Evolutionary conservation across 2,797 vertebrate genomes (phyloP).

Genomic region (Clamator glandarius): DNA sequence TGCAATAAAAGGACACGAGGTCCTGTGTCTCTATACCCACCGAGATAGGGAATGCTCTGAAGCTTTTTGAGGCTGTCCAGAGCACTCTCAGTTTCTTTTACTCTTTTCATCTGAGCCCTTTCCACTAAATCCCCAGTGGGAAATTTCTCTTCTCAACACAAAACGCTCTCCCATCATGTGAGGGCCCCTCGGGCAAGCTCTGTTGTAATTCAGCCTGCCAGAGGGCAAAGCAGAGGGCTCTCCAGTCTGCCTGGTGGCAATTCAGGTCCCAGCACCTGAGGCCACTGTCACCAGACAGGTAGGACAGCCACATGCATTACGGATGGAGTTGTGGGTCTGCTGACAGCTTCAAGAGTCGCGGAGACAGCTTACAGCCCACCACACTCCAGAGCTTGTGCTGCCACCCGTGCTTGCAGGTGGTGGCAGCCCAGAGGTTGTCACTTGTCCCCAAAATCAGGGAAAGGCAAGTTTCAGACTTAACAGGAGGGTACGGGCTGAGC

Average conservation of each 20-base stretch:
- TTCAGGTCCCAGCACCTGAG: neutral
- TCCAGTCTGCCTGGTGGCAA: rapidly evolving
- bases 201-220: neutral
- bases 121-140: neutral
- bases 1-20: neutral
- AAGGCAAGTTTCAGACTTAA: neutral
- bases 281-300: neutral
- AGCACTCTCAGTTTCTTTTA: neutral
- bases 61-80: neutral
- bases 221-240: neutral
- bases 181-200: neutral
- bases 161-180: neutral
- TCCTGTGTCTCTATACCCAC: rapidly evolving
- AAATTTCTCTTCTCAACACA: neutral
- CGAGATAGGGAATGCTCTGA: neutral
- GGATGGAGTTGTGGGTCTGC: neutral
- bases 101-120: neutral
- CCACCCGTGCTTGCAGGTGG: rapidly evolving
- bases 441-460: rapidly evolving
- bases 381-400: rapidly evolving
- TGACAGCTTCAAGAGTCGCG: rapidly evolving
- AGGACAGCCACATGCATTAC: rapidly evolving
- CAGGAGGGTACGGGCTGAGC: neutral
- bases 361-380: neutral
- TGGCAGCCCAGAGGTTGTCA: neutral